These are phyloP conservation scores for Byasa hedistus DNA, from an alignment of 2,888 invertebrate genomes.

Conservation along the genomic window DNA sequence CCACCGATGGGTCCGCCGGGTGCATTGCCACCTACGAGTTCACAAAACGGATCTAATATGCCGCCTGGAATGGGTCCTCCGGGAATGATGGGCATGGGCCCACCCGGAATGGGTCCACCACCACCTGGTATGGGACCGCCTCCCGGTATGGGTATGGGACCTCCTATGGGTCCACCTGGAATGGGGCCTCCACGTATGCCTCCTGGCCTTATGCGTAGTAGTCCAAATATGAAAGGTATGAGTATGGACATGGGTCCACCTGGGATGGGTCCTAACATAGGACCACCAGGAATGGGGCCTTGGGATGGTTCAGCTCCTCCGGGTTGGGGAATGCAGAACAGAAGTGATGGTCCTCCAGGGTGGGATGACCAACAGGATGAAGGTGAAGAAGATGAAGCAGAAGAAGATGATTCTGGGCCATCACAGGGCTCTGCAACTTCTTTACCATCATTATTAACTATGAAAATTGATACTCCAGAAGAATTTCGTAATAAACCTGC, in stretches of 20 bases:
- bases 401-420: conserved; percentile 40
- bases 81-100: conserved; percentile 48
- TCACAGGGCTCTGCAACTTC: conserved; percentile 45
- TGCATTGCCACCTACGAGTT: conserved; percentile 51
- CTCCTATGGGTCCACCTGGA: conserved; percentile 56
- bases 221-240: conserved; percentile 56
- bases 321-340: conserved; percentile 47
- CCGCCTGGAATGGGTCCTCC: conserved; percentile 47
- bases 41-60: conserved; percentile 43
- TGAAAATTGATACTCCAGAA: conserved; percentile 84
- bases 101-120: conserved; percentile 46
- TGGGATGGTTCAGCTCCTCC: conserved; percentile 66
- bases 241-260: conserved; percentile 69
- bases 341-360: conserved; percentile 52
- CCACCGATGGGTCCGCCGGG: conserved; percentile 49
- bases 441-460: conserved; percentile 81
- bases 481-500: conserved; percentile 73
- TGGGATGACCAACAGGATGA: conserved; percentile 73
- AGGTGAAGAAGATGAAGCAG: conserved; percentile 52
- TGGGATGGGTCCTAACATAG: conserved; percentile 68
- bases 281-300: conserved; percentile 55
- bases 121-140: conserved; percentile 53
- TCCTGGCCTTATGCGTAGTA: conserved; percentile 61
- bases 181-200: conserved; percentile 65
- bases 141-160: conserved; percentile 54